These are phyloP conservation scores for Rallus limicola DNA, from an alignment of 2,113 vertebrate genomes.

Conservation along the genomic window DNA sequence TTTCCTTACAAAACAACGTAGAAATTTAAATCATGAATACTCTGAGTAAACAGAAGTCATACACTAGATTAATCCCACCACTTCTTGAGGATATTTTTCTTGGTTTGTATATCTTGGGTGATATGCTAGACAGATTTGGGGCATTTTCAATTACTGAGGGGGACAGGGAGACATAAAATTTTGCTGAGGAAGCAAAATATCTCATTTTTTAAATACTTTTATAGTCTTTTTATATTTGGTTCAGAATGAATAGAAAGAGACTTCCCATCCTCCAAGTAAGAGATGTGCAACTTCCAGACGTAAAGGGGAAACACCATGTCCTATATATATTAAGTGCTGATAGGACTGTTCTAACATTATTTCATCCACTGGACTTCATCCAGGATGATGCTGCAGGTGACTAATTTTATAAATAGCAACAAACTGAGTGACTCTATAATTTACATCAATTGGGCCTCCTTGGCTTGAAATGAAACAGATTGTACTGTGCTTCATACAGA, in stretches of 20 bases:
- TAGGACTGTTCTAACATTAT: background rate
- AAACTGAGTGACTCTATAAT: background rate
- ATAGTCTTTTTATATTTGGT: background rate
- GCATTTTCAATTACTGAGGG: background rate
- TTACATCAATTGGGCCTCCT: background rate
- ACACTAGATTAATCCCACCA: background rate
- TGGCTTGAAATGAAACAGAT: slow-evolving; percentile 2
- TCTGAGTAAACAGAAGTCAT: background rate
- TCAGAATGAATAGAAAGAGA: background rate
- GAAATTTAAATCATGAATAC: background rate
- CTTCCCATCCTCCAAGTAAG: background rate
- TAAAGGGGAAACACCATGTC: background rate
- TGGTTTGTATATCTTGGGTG: background rate
- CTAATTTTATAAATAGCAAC: slow-evolving; percentile 39
- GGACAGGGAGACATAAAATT: background rate
- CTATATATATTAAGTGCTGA: background rate
- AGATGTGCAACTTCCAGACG: background rate
- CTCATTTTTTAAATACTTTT: background rate
- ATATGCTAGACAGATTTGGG: background rate
- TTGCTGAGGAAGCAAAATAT: background rate
- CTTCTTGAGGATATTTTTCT: background rate
- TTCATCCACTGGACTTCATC: slow-evolving; percentile 14
- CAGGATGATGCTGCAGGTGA: slow-evolving; percentile 20
- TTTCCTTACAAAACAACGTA: background rate
- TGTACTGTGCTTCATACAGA: background rate